Base-by-base conservation (phyloP, 2,888 invertebrate species). In the Diarsia brunnea region DNA sequence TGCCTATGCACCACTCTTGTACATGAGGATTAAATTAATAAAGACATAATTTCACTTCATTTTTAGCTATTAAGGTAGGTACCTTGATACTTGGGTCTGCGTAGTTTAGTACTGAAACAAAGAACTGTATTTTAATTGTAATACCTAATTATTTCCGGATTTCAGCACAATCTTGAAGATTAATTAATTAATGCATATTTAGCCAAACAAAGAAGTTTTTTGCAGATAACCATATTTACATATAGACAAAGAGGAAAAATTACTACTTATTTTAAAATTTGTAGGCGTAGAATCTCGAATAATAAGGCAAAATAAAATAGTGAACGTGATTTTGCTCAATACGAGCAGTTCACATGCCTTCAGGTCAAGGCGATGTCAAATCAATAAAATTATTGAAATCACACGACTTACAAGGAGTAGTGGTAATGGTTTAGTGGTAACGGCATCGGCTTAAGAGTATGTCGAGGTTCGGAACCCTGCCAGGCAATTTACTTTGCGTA, bases 291-390 rank as follows among this genome's bases (percentile, higher is more conserved):
- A 38, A 38, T n/a, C 27, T 27, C 3, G 16, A 58, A 58, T 58
- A 58, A 5, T 31, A 27, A 53, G 69, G 14, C 4, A 31, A 27
- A 79, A 43, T 19, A 7, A 21, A 27, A 31, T 31, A 43, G 45
- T 81, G 58, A 68, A 76, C 61, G 77, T 77, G 61, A 76, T 71
- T 69, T 51, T 24, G 63, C 61, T 49, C 60, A 14, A 0, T 16
- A 67, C 63, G 66, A 69, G 69, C 81, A 75, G 58, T 87, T 81
- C 88, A 78, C 86, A 78, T 77, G 79, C 66, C 68, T 43, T 1
- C 69, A 21, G 86, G 84, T 86, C 86, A 87, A 87, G 86, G 86
- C 61, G 73, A 73, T 65, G 77, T 64, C 78, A 69, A 77, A 86
- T 81, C 85, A 78, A 81, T 85, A 88, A 53, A 64, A 64, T 67